These are phyloP conservation scores for Genyomyrus donnyi DNA, from an alignment of 2,113 vertebrate species.

Conservation along the genomic window DNA sequence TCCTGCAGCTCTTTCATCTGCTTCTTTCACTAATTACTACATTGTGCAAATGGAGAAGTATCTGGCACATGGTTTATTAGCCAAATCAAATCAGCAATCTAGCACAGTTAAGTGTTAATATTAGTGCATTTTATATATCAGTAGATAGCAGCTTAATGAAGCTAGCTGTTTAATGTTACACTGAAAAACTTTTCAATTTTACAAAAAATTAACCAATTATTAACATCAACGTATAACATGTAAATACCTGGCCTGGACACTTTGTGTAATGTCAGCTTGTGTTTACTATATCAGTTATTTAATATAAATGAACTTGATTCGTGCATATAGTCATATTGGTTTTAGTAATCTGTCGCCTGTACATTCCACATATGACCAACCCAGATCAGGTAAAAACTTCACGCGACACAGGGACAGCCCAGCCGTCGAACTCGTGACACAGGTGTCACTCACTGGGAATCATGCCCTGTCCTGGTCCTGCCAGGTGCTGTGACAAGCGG, in stretches of 20 bases:
- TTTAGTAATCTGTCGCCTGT: neutral
- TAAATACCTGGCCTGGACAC: neutral
- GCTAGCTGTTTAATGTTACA: neutral
- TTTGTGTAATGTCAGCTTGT: neutral
- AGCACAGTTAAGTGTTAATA: neutral
- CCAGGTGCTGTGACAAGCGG: conserved; percentile 94
- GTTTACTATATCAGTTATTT: neutral
- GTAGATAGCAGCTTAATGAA: neutral
- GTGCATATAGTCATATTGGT: neutral
- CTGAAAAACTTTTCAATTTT: neutral
- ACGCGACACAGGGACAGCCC: neutral
- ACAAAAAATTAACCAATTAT: neutral
- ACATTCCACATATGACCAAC: neutral
- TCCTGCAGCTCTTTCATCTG: neutral
- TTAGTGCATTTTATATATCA: neutral
- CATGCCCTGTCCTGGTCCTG: conserved; percentile 22
- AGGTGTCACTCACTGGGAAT: neutral
- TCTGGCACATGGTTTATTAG: neutral
- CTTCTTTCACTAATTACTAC: neutral
- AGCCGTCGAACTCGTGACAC: neutral
- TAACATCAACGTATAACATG: neutral
- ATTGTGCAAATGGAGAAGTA: neutral
- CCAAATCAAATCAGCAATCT: neutral
- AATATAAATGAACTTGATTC: neutral
- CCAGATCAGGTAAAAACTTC: neutral